Evolutionary conservation across 2,113 vertebrate genomes (phyloP), one percentile per base, ranked within the genome.

Genomic region (Grammomys dolichurus): DNA sequence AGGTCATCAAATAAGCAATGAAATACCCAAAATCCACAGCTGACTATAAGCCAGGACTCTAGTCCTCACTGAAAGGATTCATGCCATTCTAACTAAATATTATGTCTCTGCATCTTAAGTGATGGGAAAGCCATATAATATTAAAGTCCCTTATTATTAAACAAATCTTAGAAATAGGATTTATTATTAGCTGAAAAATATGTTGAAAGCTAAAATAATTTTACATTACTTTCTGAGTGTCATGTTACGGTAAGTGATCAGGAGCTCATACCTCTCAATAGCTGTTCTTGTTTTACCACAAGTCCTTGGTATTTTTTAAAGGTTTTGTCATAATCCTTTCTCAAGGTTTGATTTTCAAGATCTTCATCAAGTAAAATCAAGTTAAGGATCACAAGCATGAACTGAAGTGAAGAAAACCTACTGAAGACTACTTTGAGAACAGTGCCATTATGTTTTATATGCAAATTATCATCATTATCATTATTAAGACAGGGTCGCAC

Each of bases 251-350:
- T 24, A 65, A 85, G 14, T 73, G 13, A 26, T 91, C 93, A 85
- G 54, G 36, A 96, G 96, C 75, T 95, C 80, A n/a, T 98, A 99
- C 99, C 99, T 99, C 99, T 98, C 95, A 99, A 98, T 6, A 99
- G 99, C 97, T 99, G 99, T 9, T 99, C 99, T 98, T 99, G 99
- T 97, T 99, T 99, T 81, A 99, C 98, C 97, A 99, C 99, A 78
- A 99, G 98, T 0, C 99, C 99, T 85, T 99, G 99, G 97, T 99
- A 99, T 84, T 99, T 99, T 97, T 99, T 99, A 58, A 98, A 98
- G 9, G 99, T 98, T 98, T 99, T 99, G 94, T 99, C 99, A 93
- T 99, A 99, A 46, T 99, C 99, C 90, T 99, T 99, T 98, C 99
- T 99, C 97, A 99, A 95, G 4, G 98, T 99, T 93, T 99, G 99